phyloP scores from a whole-genome alignment of 2,888 invertebrate species.

The Sycophila texana region DNA sequence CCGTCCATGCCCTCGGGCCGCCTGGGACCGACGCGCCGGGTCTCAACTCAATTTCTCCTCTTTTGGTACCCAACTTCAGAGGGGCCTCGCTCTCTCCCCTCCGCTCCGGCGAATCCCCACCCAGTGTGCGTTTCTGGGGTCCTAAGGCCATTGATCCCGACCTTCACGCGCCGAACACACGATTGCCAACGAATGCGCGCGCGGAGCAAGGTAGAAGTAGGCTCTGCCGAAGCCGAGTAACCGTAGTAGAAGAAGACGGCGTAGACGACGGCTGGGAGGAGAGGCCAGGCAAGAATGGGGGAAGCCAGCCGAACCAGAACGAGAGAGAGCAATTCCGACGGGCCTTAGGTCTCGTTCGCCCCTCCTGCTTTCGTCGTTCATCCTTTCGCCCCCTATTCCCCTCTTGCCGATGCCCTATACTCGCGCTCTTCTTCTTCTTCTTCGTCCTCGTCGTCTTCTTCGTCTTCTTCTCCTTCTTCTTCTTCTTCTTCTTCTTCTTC shows the following conservation, averaged over 20 bases:
- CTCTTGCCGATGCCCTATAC: conserved; percentile 55
- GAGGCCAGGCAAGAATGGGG: conserved; percentile 30
- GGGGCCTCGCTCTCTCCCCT: conserved; percentile 45
- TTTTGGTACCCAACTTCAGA: conserved; percentile 70
- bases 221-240: conserved; percentile 72
- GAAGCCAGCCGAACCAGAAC: conserved; percentile 54
- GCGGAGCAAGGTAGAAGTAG: conserved; percentile 58
- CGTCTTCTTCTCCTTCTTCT: conserved; percentile 17
- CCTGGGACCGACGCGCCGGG: conserved; percentile 59
- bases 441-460: conserved; percentile 22
- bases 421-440: conserved; percentile 24
- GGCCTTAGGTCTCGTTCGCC: conserved; percentile 50
- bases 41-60: conserved; percentile 71
- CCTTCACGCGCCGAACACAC: conserved; percentile 76
- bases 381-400: conserved; percentile 47
- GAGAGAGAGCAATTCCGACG: conserved; percentile 53
- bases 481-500: conserved; percentile 34
- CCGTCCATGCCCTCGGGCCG: conserved; percentile 47
- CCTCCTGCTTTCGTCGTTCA: conserved; percentile 51
- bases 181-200: conserved; percentile 70
- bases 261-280: conserved; percentile 47
- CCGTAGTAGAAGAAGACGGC: conserved; percentile 59
- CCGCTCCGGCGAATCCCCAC: conserved; percentile 24
- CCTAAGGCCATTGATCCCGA: conserved; percentile 76
- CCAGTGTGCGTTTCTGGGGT: conserved; percentile 64